Evolutionary conservation across 2,888 invertebrate species (phyloP).

Genomic region (Drepana falcataria): DNA sequence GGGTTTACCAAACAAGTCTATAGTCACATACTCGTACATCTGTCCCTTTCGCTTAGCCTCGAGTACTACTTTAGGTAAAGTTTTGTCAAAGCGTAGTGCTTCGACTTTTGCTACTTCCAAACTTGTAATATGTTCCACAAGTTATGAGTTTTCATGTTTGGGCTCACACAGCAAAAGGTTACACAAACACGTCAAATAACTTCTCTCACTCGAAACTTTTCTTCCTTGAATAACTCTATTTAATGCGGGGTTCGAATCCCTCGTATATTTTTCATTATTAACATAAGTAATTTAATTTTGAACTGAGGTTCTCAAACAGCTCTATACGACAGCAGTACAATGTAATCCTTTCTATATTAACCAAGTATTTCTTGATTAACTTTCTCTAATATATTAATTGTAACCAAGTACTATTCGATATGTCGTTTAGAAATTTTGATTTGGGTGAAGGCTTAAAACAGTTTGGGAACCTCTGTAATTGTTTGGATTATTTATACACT

Average conservation of each 20-base stretch:
- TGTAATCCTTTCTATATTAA: too few relatives aligned
- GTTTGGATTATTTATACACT: conserved; percentile 1
- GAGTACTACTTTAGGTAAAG: not conserved
- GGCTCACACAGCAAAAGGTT: not conserved
- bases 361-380: not conserved
- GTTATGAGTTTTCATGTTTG: not conserved
- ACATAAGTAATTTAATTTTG: not conserved
- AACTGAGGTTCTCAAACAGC: not conserved
- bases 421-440: not conserved
- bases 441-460: not conserved
- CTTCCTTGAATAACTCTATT: not conserved
- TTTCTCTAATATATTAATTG: not conserved
- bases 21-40: too few relatives aligned
- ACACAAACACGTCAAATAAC: not conserved
- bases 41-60: too few relatives aligned
- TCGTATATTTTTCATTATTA: not conserved
- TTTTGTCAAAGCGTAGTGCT: not conserved
- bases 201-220: not conserved
- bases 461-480: not conserved
- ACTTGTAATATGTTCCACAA: not conserved
- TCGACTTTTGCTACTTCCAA: not conserved
- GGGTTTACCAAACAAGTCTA: too few relatives aligned
- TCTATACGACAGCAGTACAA: not conserved
- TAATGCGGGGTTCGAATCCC: conserved; percentile 12
- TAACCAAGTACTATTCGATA: too few relatives aligned